These are phyloP conservation scores for Oreochromis mossambicus DNA, from an alignment of 2,797 vertebrate species.

Conservation along the genomic window DNA sequence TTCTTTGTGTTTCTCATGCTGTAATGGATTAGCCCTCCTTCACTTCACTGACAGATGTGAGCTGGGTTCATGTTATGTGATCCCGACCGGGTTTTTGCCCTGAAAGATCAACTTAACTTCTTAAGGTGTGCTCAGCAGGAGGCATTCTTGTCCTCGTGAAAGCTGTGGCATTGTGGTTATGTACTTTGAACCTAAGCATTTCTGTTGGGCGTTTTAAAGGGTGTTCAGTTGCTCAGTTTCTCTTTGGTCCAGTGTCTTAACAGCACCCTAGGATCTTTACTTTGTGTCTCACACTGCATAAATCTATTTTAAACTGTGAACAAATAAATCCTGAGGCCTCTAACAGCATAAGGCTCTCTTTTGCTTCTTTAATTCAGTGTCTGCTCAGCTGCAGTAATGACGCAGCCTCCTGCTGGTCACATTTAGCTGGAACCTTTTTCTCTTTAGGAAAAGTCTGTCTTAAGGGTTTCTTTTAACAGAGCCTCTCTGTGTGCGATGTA, in stretches of 20 bases:
- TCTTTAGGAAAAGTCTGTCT: not conserved
- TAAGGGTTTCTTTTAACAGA: constrained; percentile 12
- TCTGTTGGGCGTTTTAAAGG: not conserved
- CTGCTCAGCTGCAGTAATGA: not conserved
- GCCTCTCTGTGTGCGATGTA: constrained; percentile 73
- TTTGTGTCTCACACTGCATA: not conserved
- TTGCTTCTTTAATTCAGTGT: not conserved
- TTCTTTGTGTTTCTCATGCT: not conserved
- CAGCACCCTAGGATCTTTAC: not conserved
- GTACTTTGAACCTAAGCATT: not conserved
- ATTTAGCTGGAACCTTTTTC: not conserved
- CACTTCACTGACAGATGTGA: not conserved
- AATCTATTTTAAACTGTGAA: not conserved
- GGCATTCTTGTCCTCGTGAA: not conserved
- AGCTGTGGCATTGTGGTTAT: not conserved
- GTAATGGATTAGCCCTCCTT: not conserved
- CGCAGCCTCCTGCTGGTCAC: not conserved
- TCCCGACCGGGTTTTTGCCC: constrained; percentile 3
- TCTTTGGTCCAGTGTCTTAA: not conserved
- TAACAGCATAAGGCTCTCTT: not conserved
- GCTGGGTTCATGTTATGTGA: not conserved
- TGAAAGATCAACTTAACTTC: constrained; percentile 5
- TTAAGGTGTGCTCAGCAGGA: not conserved
- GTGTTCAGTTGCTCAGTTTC: not conserved
- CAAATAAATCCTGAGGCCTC: not conserved